phyloP scores from a whole-genome alignment of 2,888 invertebrate species.

The Pseudococcus jackbeardsleyi region DNA sequence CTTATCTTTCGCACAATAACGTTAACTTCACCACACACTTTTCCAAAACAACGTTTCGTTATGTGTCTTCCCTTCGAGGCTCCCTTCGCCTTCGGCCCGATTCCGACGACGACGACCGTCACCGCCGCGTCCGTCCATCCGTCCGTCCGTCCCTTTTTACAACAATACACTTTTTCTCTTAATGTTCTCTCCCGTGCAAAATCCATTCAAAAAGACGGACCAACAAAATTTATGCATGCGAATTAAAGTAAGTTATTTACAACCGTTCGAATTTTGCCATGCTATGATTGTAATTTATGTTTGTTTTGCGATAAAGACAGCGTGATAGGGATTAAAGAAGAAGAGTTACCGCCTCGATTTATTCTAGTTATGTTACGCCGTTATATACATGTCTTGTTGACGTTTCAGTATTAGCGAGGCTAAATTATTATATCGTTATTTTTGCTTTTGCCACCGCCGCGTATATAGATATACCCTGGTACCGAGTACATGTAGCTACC shows the following conservation, averaged over 20 bases:
- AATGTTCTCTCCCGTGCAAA: constrained; percentile 39
- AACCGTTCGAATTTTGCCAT: constrained; percentile 53
- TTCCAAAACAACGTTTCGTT: constrained; percentile 11
- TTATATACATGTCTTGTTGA: constrained; percentile 48
- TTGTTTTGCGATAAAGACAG: constrained; percentile 59
- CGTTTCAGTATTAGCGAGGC: constrained; percentile 50
- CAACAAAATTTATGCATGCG: constrained; percentile 64
- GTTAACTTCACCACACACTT: constrained; percentile 54
- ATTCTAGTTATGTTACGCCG: constrained; percentile 50
- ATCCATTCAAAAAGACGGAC: constrained; percentile 58
- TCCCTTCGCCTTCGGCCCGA: neutral
- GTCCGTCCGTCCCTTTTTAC: neutral
- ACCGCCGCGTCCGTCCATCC: neutral
- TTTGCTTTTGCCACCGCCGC: neutral
- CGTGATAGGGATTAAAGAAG: constrained; percentile 56
- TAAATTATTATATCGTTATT: constrained; percentile 48
- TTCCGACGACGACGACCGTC: neutral
- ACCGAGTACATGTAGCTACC: neutral
- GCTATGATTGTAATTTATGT: constrained; percentile 62
- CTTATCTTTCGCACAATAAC: constrained; percentile 57
- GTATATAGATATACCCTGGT: neutral
- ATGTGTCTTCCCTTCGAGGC: neutral
- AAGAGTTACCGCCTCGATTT: constrained; percentile 54
- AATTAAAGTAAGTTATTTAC: constrained; percentile 65
- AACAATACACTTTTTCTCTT: constrained; percentile 50